Conservation (phyloP, 64 coral and sea anemone species). For the Catalaphyllia jardinei region DNA sequence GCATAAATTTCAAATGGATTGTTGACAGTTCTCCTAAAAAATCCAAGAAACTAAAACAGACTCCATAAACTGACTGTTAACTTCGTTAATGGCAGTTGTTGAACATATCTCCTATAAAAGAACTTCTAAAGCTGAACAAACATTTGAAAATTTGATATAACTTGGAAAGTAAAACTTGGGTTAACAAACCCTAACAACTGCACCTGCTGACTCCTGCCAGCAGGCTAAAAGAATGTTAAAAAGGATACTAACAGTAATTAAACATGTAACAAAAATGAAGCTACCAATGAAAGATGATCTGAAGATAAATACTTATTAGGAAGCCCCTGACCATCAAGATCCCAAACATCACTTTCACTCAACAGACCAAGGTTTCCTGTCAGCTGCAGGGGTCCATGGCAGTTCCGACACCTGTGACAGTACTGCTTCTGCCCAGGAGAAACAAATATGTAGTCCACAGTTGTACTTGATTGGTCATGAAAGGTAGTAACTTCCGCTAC, state of each 20-base stretch:
- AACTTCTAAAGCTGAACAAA: no score
- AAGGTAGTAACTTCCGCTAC: constrained; percentile 68
- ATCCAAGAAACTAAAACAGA: no score
- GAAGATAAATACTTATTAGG: constrained; percentile 76
- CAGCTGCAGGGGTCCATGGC: constrained; percentile 50
- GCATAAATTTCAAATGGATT: no score
- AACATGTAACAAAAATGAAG: constrained; percentile 71
- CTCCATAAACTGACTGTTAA: no score
- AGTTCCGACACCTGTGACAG: background rate
- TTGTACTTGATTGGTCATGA: constrained; percentile 66
- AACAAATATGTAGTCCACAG: constrained; percentile 84
- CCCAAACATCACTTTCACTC: constrained; percentile 24
- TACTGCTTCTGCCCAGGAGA: constrained; percentile 18
- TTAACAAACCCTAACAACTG: no score
- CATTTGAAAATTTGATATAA: no score
- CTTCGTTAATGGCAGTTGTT: no score
- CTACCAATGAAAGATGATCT: constrained; percentile 75
- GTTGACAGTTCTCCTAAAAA: no score
- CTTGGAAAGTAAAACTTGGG: no score
- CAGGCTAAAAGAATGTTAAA: no score
- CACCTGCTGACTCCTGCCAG: no score
- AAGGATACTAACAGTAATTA: background rate
- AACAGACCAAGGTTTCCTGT: constrained; percentile 55
- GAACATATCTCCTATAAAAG: no score
- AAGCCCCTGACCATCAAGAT: constrained; percentile 34